phyloP scores from a whole-genome alignment of 2,888 invertebrate genomes.

The Artemia sp. region DNA sequence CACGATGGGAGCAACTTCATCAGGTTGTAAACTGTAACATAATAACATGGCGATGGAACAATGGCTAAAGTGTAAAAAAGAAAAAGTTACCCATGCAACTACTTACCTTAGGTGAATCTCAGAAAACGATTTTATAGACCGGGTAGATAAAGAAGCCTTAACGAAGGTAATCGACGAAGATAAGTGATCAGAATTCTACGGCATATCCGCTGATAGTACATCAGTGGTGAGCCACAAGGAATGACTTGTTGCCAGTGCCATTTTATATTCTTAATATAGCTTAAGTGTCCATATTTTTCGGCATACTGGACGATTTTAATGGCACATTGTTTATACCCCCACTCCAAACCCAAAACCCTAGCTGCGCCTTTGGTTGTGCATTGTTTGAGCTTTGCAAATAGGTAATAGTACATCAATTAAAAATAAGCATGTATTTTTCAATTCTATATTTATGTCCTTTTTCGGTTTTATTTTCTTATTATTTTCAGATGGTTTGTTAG shows the following conservation, averaged over 20 bases:
- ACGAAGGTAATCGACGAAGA: background rate
- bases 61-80: background rate
- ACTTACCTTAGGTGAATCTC: background rate
- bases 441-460: too few relatives aligned
- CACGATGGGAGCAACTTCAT: background rate
- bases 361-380: too few relatives aligned
- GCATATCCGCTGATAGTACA: background rate
- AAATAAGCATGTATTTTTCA: too few relatives aligned
- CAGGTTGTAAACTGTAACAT: background rate
- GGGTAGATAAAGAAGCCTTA: background rate
- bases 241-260: background rate
- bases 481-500: too few relatives aligned
- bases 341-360: too few relatives aligned
- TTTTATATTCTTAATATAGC: too few relatives aligned
- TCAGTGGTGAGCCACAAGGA: background rate
- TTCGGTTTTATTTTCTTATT: too few relatives aligned
- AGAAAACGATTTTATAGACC: background rate
- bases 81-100: background rate
- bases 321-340: too few relatives aligned
- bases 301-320: too few relatives aligned
- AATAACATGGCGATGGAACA: background rate
- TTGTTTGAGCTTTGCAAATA: too few relatives aligned
- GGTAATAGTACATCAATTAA: too few relatives aligned
- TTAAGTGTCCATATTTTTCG: too few relatives aligned
- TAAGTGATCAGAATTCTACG: background rate